Conservation (phyloP, 2,797 vertebrate genomes). For the Rallus crepitans region DNA sequence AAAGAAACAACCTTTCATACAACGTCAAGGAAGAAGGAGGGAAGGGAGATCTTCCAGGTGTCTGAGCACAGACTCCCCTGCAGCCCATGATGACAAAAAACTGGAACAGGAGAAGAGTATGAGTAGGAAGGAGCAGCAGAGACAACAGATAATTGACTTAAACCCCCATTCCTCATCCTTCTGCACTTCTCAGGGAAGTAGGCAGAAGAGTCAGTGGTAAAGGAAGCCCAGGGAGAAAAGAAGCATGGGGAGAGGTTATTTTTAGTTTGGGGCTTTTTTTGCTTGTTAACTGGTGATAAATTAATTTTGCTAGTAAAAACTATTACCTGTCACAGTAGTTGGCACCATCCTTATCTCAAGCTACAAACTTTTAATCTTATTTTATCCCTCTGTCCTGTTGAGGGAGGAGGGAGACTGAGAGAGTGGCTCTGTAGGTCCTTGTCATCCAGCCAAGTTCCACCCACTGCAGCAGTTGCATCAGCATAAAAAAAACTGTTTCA, state of each 20-base stretch:
- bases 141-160: accelerated
- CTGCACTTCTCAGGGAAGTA: neutral
- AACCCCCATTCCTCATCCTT: neutral
- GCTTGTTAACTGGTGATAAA: neutral
- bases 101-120: neutral
- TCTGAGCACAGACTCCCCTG: neutral
- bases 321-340: neutral
- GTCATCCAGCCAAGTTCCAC: neutral
- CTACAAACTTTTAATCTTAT: neutral
- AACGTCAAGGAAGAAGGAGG: neutral
- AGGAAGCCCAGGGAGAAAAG: neutral
- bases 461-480: neutral
- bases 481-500: neutral
- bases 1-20: neutral
- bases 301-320: neutral
- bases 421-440: neutral
- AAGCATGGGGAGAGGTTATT: accelerated
- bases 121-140: neutral
- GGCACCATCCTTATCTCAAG: neutral
- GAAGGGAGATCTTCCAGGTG: neutral
- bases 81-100: neutral
- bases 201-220: neutral
- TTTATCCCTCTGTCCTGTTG: neutral
- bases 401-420: neutral
- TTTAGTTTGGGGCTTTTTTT: neutral